phyloP scores from a whole-genome alignment of 2,113 vertebrate genomes.

The Phrynosoma platyrhinos region DNA sequence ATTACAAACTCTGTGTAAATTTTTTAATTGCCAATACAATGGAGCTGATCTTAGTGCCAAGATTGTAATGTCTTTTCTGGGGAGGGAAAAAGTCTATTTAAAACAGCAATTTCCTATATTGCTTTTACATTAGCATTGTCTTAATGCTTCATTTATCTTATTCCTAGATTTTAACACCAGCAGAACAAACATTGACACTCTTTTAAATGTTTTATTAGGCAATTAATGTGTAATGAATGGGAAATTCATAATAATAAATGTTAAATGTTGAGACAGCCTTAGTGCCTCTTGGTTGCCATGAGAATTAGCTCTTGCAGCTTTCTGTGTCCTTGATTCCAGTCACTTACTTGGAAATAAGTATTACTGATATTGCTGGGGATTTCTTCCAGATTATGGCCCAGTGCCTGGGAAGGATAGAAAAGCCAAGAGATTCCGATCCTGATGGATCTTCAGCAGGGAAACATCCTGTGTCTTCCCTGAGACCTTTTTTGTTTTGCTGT shows the following conservation, averaged over 20 bases:
- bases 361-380: not conserved
- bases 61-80: not conserved
- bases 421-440: not conserved
- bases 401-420: not conserved
- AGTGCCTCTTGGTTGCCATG: conserved; percentile 25
- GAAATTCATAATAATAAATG: conserved; percentile 38
- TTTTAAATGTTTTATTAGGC: conserved; percentile 41
- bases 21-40: not conserved
- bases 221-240: conserved; percentile 43
- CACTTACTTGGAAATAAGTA: not conserved
- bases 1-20: not conserved
- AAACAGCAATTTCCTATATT: not conserved
- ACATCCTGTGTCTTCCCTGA: not conserved
- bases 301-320: conserved; percentile 6
- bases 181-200: conserved; percentile 27
- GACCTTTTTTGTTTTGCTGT: not conserved
- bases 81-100: not conserved
- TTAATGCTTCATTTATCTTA: conserved; percentile 33
- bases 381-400: not conserved
- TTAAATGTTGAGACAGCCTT: conserved; percentile 21
- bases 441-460: not conserved
- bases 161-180: conserved; percentile 9
- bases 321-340: not conserved
- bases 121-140: conserved; percentile 13
- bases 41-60: not conserved